These are phyloP conservation scores for Diaperis boleti DNA, from an alignment of 2,888 invertebrate species.

Conservation along the genomic window DNA sequence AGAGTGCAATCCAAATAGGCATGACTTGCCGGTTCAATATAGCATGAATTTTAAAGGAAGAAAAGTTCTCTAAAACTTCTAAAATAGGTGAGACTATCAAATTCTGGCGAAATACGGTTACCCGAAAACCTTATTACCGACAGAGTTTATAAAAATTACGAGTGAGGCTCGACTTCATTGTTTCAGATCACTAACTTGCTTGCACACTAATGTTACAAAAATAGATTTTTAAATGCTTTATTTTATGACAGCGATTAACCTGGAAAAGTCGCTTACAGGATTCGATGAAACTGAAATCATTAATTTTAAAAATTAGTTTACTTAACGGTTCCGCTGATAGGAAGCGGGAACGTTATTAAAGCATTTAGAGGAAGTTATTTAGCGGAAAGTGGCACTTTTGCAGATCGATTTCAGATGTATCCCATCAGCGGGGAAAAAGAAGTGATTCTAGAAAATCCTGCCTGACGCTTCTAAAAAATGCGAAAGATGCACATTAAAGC, in stretches of 20 bases:
- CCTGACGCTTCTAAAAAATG: no score
- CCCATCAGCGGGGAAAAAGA: conserved; percentile 17
- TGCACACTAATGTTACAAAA: conserved; percentile 27
- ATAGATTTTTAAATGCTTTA: conserved; percentile 22
- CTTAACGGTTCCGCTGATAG: conserved; percentile 27
- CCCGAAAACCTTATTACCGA: conserved; percentile 4
- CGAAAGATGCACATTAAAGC: no score
- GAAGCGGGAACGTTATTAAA: conserved; percentile 24
- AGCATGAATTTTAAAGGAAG: conserved; percentile 1
- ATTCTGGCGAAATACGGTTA: no score
- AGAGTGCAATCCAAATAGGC: conserved; percentile 1
- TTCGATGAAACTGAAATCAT: conserved; percentile 29
- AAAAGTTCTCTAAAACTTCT: background rate
- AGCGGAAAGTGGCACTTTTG: conserved; percentile 22
- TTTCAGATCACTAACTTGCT: conserved; percentile 11
- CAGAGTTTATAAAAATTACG: conserved; percentile 20
- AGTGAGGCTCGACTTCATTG: conserved; percentile 15
- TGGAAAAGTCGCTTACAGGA: conserved; percentile 12
- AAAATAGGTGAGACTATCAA: no score
- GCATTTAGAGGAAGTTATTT: conserved; percentile 14
- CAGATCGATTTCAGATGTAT: conserved; percentile 23
- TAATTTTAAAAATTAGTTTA: conserved; percentile 24
- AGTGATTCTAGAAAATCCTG: background rate
- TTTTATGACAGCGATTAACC: conserved; percentile 32
- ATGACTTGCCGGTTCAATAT: background rate